A percentile compares a stretch with the other conserved stretches of the same genome.
Conservation (phyloP, 2,113 vertebrate genomes). For the Rhizomys pruinosus region DNA sequence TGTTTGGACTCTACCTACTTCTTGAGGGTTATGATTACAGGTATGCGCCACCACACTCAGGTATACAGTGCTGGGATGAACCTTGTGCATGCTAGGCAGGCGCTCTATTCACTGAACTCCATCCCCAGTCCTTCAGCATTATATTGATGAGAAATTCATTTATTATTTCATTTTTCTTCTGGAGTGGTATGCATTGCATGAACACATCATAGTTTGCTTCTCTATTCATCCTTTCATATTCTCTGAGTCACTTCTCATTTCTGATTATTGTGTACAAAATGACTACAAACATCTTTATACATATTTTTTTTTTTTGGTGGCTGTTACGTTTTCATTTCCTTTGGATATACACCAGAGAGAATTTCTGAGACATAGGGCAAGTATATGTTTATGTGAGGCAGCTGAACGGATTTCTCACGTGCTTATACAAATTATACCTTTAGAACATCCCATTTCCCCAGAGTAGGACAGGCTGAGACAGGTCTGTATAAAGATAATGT, state of each 20-base stretch:
- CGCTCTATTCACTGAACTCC: too few species aligned
- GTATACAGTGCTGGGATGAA: neutral
- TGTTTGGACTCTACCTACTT: too few species aligned
- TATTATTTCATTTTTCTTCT: neutral
- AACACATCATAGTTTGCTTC: neutral
- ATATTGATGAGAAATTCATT: too few species aligned
- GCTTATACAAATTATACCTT: constrained; percentile 10
- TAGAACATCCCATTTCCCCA: neutral
- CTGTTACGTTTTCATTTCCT: neutral
- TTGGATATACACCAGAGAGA: neutral
- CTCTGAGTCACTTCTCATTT: neutral
- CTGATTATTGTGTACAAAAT: neutral
- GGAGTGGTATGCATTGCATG: too few species aligned
- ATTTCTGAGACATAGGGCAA: neutral
- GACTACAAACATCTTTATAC: neutral
- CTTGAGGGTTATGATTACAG: too few species aligned
- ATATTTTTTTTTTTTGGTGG: neutral
- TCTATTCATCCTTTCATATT: neutral
- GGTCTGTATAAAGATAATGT: neutral
- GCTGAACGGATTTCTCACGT: neutral
- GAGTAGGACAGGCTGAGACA: neutral
- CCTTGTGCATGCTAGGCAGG: neutral
- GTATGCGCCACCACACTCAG: neutral
- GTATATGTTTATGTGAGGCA: neutral
- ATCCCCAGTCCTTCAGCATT: neutral